Percentiles rank a stretch among this genome's conserved stretches.
phyloP scores from a whole-genome alignment of 2,888 invertebrate species.

The Ditylenchus weischeri region DNA sequence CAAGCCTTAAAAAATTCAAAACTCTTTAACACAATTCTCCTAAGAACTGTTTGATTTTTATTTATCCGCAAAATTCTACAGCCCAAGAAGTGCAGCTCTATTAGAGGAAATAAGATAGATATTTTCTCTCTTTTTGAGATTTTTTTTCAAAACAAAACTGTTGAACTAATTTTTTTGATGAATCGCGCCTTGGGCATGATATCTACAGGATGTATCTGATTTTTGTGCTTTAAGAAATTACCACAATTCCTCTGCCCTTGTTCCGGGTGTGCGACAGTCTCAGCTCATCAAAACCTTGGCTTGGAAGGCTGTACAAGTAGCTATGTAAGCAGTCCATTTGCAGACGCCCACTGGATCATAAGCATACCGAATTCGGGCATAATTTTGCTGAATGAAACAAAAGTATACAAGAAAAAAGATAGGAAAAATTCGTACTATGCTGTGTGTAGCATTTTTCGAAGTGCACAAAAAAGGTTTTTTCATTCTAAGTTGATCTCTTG shows the following conservation, averaged over 20 bases:
- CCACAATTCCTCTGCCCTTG: not conserved
- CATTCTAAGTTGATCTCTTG: conserved; percentile 38
- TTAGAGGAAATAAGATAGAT: too few relatives aligned
- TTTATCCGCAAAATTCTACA: too few relatives aligned
- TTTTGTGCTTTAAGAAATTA: too few relatives aligned
- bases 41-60: too few relatives aligned
- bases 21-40: too few relatives aligned
- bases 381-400: conserved; percentile 1
- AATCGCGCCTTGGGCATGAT: too few relatives aligned
- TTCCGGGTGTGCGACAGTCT: conserved; percentile 22
- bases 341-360: conserved; percentile 34
- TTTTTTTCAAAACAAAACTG: too few relatives aligned
- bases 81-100: too few relatives aligned
- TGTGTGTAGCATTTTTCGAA: conserved; percentile 31
- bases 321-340: conserved; percentile 35
- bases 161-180: too few relatives aligned
- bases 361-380: conserved; percentile 30
- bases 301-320: conserved; percentile 25
- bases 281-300: conserved; percentile 17
- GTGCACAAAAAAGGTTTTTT: conserved; percentile 22
- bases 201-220: too few relatives aligned
- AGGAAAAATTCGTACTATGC: not conserved
- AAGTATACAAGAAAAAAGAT: not conserved
- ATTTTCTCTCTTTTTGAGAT: too few relatives aligned
- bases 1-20: too few relatives aligned